Evolutionary conservation across 2,888 invertebrate species (phyloP).

Genomic region (Emmelina monodactyla): DNA sequence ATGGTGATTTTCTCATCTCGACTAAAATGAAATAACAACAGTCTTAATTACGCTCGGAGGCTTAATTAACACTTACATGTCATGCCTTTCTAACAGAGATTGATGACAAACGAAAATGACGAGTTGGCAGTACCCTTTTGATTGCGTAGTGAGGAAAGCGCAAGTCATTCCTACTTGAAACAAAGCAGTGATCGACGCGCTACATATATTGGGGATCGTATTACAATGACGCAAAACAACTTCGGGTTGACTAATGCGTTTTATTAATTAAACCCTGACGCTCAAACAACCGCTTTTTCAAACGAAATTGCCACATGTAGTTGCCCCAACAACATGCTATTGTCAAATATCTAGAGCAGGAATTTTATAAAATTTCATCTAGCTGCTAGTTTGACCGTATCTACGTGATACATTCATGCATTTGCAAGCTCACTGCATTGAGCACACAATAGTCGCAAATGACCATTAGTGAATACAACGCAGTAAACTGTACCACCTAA

Average conservation of each 20-base stretch:
- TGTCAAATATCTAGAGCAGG: neutral
- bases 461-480: slow-evolving; percentile 21
- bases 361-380: neutral
- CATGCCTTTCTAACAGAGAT: slow-evolving; percentile 60
- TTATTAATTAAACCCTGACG: slow-evolving; percentile 48
- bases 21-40: slow-evolving; percentile 64
- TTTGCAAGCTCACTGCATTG: no score
- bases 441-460: slow-evolving; percentile 24
- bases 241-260: slow-evolving; percentile 53
- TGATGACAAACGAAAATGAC: slow-evolving; percentile 66
- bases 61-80: slow-evolving; percentile 67
- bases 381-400: neutral
- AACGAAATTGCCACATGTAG: neutral
- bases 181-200: slow-evolving; percentile 41
- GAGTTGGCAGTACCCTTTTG: slow-evolving; percentile 46
- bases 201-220: slow-evolving; percentile 39
- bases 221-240: slow-evolving; percentile 42
- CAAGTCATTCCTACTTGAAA: slow-evolving; percentile 48
- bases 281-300: slow-evolving; percentile 14
- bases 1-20: slow-evolving; percentile 58
- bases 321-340: no score
- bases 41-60: slow-evolving; percentile 65
- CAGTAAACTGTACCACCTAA: slow-evolving; percentile 28
- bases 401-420: no score
- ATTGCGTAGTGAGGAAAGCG: slow-evolving; percentile 45